A percentile compares a stretch with the other conserved stretches of the same genome.
Evolutionary conservation across 2,888 invertebrate genomes (phyloP).

Genomic region (Lypha dubia): DNA sequence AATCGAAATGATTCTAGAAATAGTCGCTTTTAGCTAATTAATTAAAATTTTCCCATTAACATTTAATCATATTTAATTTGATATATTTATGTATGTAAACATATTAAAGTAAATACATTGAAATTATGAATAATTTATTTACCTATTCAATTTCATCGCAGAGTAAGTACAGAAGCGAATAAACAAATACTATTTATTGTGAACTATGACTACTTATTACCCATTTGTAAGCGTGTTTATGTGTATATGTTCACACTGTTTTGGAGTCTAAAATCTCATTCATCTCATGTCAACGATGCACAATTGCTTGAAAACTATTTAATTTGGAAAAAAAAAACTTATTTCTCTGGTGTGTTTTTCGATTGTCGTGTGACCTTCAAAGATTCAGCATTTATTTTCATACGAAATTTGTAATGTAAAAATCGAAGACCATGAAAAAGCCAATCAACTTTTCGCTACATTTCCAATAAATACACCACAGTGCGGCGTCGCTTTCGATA

Average conservation of each 20-base stretch:
- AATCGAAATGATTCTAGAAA: too few species aligned
- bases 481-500: background rate
- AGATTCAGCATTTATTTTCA: background rate
- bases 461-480: background rate
- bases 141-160: background rate
- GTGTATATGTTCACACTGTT: background rate
- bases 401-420: too few species aligned
- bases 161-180: constrained; percentile 22
- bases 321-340: background rate
- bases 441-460: background rate
- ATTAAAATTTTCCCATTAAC: too few species aligned
- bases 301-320: background rate
- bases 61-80: too few species aligned
- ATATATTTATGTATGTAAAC: too few species aligned
- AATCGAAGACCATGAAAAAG: background rate
- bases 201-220: constrained; percentile 18
- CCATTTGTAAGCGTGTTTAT: background rate
- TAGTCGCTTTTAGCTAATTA: too few species aligned
- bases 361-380: background rate
- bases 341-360: background rate
- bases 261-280: background rate
- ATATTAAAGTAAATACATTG: background rate
- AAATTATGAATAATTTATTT: background rate
- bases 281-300: constrained; percentile 2
- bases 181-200: constrained; percentile 16